A percentile compares a stretch with the other conserved stretches of the same genome.
These are phyloP conservation scores for Turritopsis rubra DNA, from an alignment of 30 jellyfish, hydroid and myxozoan genomes.

Conservation along the genomic window DNA sequence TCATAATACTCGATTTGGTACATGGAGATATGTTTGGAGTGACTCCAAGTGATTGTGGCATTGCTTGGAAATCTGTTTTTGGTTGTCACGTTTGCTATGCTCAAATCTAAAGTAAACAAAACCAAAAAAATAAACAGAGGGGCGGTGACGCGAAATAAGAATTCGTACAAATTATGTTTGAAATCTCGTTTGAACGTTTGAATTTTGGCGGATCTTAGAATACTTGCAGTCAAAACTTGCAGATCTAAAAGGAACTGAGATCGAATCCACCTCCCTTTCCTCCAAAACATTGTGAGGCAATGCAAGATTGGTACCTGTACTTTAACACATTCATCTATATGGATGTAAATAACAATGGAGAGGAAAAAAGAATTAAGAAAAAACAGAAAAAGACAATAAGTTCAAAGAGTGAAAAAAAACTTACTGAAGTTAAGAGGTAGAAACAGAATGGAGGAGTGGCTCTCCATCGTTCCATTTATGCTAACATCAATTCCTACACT, in stretches of 20 bases:
- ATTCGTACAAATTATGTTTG: background rate
- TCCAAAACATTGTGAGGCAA: too few species aligned
- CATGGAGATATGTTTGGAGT: background rate
- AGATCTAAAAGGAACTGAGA: too few species aligned
- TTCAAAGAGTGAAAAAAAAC: background rate
- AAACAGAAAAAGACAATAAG: too few species aligned
- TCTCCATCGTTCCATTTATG: background rate
- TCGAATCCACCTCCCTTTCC: too few species aligned
- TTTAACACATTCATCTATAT: too few species aligned
- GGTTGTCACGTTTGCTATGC: background rate
- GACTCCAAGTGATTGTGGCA: background rate
- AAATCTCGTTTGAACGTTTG: background rate
- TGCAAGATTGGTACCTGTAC: too few species aligned
- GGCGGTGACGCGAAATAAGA: background rate
- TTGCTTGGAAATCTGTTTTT: background rate
- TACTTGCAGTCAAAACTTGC: too few species aligned
- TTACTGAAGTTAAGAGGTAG: background rate
- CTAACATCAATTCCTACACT: background rate
- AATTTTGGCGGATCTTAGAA: too few species aligned
- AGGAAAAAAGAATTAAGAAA: too few species aligned
- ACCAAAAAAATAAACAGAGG: background rate
- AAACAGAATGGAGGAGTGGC: background rate
- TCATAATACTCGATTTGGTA: background rate
- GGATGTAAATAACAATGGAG: too few species aligned
- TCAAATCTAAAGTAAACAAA: background rate